Percentiles rank a stretch among this genome's conserved stretches.
Conservation (phyloP, 1,140 invertebrate species). For the Atopsyche davidsoni region DNA sequence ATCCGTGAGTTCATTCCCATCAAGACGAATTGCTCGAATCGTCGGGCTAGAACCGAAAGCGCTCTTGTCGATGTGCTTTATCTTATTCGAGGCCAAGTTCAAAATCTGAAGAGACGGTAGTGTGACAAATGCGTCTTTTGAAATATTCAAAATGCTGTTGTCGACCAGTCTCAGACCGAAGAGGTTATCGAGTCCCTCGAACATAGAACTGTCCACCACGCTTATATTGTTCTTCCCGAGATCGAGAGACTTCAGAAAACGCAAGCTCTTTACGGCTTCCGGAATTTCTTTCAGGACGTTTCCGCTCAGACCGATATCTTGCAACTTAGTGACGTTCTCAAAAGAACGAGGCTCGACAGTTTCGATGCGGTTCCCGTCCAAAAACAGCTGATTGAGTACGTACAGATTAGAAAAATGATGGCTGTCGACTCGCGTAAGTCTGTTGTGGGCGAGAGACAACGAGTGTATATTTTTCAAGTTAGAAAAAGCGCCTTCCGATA, state of each 20-base stretch:
- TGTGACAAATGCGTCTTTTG: conserved; percentile 59
- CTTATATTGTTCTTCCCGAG: conserved; percentile 73
- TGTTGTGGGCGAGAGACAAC: conserved; percentile 68
- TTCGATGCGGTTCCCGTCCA: conserved; percentile 69
- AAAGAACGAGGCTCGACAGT: conserved; percentile 67
- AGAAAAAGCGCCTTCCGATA: conserved; percentile 69
- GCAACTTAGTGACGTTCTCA: conserved; percentile 69
- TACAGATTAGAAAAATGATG: conserved; percentile 68
- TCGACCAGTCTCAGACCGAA: conserved; percentile 60
- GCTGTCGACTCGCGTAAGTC: conserved; percentile 62
- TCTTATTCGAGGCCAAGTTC: conserved; percentile 63
- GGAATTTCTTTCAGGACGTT: conserved; percentile 73
- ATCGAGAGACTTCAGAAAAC: conserved; percentile 68
- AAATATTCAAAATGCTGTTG: conserved; percentile 63
- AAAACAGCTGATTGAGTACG: conserved; percentile 66
- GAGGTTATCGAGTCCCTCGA: conserved; percentile 58
- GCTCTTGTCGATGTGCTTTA: conserved; percentile 59
- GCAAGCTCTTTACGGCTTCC: conserved; percentile 60
- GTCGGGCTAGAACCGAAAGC: conserved; percentile 61
- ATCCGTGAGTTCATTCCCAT: conserved; percentile 62
- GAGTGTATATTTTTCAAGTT: conserved; percentile 72
- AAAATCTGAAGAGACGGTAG: conserved; percentile 61
- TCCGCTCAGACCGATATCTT: conserved; percentile 72
- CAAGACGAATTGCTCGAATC: conserved; percentile 60
- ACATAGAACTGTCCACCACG: conserved; percentile 53